Base-by-base conservation (phyloP, 2,888 invertebrate species). In the Heteropelma amictum region DNA sequence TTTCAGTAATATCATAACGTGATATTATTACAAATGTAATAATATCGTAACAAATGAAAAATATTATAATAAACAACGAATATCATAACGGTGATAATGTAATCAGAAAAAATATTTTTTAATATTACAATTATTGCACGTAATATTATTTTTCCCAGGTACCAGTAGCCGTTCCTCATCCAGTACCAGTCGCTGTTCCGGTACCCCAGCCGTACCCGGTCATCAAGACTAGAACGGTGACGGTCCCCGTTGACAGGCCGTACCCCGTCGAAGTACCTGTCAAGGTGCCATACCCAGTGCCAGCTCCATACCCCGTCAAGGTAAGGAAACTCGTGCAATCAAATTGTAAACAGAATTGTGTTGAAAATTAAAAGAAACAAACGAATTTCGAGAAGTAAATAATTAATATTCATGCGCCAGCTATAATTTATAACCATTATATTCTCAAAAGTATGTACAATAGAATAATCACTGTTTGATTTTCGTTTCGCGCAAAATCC, bases 261-360 rank as follows among this genome's bases (percentile, higher is more conserved):
- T 89, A 88, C 79, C 89, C 90, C 21, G 90, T 91, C 4, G 86
- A 90, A 73, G 91, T 91, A 47, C 90, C 90, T 40, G 89, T 91
- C 17, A 89, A 89, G 83, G 92, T 93, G 14, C 91, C 92, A 0
- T 91, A 92, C 19, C 91, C 91, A 0, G 83, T 85, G 3, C 84
- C 84, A 19, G 78, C 77, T 30, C 80, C 82, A n/a, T 83, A 84
- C 78, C 83, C 83, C 6, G 83, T 86, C 47, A 82, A 82, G 71
- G 82, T 82, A 38, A 77, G 67, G 28, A 47, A 40, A 26, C n/a
- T 49, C 8, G 2, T 4, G 14, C 5, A 5, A 17, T 0, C 28
- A 8, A 1, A 17, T 17, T 0, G 8, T n/a, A 2, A 10, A 49
- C 12, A 60, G 10, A 1, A n/a, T 26, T 38, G 5, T 0, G 1